Percentiles rank a stretch among this genome's conserved stretches.
phyloP scores from a whole-genome alignment of 2,888 invertebrate species.

The Meteorus cinctellus region DNA sequence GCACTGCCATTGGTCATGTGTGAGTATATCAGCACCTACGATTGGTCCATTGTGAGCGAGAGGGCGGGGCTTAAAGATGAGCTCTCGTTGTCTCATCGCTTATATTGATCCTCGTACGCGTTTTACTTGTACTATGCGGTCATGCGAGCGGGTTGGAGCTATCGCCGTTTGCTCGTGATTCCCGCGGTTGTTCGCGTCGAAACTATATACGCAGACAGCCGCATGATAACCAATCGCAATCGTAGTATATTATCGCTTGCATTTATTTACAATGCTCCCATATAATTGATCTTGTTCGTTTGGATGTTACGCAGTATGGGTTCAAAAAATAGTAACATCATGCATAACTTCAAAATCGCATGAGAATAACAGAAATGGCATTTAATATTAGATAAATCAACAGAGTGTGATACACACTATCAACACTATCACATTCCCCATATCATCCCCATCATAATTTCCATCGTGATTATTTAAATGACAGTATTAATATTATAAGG shows the following conservation, averaged over 20 bases:
- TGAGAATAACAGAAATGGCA: background rate
- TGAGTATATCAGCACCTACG: constrained; percentile 47
- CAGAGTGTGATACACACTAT: too few relatives aligned
- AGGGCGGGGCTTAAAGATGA: constrained; percentile 73
- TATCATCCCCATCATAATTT: too few relatives aligned
- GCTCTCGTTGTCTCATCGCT: constrained; percentile 72
- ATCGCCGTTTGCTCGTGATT: background rate
- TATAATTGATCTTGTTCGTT: background rate
- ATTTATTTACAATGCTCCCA: constrained; percentile 6
- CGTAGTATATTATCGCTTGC: constrained; percentile 14
- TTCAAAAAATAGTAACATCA: background rate
- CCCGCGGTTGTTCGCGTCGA: constrained; percentile 27
- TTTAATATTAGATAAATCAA: too few relatives aligned
- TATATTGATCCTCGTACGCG: constrained; percentile 69
- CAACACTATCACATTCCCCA: too few relatives aligned
- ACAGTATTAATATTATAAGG: too few relatives aligned
- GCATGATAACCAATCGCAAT: constrained; percentile 32
- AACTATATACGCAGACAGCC: background rate
- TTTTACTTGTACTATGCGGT: constrained; percentile 28
- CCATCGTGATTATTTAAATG: too few relatives aligned
- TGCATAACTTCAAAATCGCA: background rate
- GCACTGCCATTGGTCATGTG: constrained; percentile 60
- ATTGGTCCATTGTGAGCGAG: constrained; percentile 61
- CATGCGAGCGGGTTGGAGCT: background rate
- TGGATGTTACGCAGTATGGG: background rate